Conservation (phyloP, 2,888 invertebrate genomes). For the Calameuta pallipes region DNA sequence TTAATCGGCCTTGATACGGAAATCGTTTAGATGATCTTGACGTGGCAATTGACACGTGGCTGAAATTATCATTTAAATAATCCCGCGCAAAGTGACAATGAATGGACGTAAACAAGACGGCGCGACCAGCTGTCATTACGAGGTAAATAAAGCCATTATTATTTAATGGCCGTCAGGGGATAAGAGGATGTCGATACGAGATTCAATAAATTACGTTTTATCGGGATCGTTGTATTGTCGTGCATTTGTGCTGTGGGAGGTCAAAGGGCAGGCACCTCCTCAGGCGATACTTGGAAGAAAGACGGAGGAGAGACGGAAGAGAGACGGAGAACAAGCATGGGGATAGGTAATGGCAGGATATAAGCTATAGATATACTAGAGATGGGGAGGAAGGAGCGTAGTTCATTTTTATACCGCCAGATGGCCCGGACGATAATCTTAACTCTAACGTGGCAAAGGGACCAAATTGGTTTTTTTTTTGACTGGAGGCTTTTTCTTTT, state of each 20-base stretch:
- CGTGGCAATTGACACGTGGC: too few species aligned
- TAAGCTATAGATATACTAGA: neutral
- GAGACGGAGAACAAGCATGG: neutral
- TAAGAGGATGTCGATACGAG: neutral
- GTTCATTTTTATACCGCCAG: neutral
- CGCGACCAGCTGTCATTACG: neutral
- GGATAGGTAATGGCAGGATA: neutral
- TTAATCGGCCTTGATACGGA: too few species aligned
- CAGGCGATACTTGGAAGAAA: neutral
- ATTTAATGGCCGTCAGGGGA: neutral
- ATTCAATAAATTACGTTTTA: neutral
- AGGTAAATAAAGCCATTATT: neutral
- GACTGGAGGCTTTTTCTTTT: neutral
- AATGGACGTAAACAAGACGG: neutral
- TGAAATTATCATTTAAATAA: too few species aligned
- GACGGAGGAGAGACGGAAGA: too few species aligned
- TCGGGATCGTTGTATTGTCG: neutral
- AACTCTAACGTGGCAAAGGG: neutral
- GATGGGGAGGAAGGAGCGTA: neutral
- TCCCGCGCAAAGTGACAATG: neutral
- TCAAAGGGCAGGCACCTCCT: neutral
- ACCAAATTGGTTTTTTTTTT: neutral
- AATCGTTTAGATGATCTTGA: too few species aligned
- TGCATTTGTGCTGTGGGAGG: neutral
- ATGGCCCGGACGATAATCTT: neutral